These are phyloP conservation scores for Ptilodon capucinus DNA, from an alignment of 2,888 invertebrate genomes.

Conservation along the genomic window DNA sequence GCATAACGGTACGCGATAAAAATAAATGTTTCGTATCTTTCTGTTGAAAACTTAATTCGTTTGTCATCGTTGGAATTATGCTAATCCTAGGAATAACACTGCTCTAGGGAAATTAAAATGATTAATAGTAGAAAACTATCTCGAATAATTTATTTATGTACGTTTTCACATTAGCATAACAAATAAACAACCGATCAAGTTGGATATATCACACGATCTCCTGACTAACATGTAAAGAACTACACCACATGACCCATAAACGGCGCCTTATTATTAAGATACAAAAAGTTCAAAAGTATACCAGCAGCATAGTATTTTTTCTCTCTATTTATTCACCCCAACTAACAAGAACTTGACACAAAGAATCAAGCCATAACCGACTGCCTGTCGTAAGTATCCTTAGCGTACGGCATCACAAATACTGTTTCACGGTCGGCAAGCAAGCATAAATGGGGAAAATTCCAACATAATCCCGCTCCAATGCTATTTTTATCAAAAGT, in stretches of 20 bases:
- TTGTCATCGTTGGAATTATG: not conserved
- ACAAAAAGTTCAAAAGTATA: too few relatives aligned
- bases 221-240: too few relatives aligned
- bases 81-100: not conserved
- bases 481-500: constrained; percentile 2
- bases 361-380: not conserved
- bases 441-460: not conserved
- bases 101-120: not conserved
- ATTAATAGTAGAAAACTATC: not conserved
- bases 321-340: not conserved
- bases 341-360: not conserved
- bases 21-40: not conserved
- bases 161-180: not conserved
- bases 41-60: not conserved
- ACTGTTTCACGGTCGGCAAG: not conserved
- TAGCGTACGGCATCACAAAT: not conserved
- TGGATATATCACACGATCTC: too few relatives aligned
- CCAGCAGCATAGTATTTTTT: too few relatives aligned
- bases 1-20: not conserved
- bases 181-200: too few relatives aligned
- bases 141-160: not conserved
- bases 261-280: too few relatives aligned
- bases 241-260: too few relatives aligned
- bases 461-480: not conserved
- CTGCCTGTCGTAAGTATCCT: not conserved